Evolutionary conservation across 2,888 invertebrate genomes (phyloP).

Genomic region (Netelia melanura): DNA sequence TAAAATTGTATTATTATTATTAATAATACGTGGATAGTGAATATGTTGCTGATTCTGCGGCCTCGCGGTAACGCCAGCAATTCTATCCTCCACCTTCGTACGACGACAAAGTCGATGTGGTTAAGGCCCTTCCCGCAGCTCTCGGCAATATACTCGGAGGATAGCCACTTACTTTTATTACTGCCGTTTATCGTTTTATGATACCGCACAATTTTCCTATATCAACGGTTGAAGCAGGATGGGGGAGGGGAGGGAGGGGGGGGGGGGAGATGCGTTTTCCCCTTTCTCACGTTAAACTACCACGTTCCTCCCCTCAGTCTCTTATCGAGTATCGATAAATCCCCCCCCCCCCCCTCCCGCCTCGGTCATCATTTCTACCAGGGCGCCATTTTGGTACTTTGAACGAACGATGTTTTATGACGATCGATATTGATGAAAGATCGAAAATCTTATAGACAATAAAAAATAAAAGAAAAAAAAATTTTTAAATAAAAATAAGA

Average conservation of each 20-base stretch:
- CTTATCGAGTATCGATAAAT: background rate
- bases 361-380: background rate
- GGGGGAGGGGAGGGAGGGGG: background rate
- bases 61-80: constrained; percentile 31
- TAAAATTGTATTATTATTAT: background rate
- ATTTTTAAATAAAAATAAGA: background rate
- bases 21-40: background rate
- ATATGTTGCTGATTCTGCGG: constrained; percentile 26
- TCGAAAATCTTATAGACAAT: no score
- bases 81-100: constrained; percentile 16
- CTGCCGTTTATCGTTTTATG: constrained; percentile 72
- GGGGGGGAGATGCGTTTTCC: background rate
- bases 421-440: no score
- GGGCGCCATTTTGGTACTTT: background rate
- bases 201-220: constrained; percentile 65
- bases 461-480: no score
- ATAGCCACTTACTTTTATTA: constrained; percentile 72
- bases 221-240: constrained; percentile 18
- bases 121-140: constrained; percentile 28
- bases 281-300: constrained; percentile 31
- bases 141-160: constrained; percentile 59
- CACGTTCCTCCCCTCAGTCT: constrained; percentile 9
- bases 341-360: background rate
- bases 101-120: constrained; percentile 26
- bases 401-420: background rate